These are phyloP conservation scores for Tauraco hartlaubi DNA, from an alignment of 2,797 vertebrate genomes.

Conservation along the genomic window DNA sequence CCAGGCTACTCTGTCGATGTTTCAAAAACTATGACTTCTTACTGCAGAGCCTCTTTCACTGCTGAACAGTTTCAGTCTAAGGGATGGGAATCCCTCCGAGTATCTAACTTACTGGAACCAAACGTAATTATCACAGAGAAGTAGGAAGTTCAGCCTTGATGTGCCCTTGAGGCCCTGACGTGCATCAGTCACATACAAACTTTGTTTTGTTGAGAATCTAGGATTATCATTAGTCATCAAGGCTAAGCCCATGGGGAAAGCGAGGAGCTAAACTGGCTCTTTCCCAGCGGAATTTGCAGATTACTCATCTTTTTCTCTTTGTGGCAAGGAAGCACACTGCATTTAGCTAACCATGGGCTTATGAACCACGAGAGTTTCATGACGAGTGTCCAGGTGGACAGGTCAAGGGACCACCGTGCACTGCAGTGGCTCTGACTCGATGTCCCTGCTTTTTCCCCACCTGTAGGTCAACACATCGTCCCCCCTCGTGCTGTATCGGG, in stretches of 20 bases:
- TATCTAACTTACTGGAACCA: neutral
- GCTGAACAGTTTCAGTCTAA: neutral
- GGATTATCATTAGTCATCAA: conserved; percentile 22
- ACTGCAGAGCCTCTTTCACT: neutral
- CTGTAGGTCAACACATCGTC: neutral
- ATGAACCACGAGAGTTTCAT: neutral
- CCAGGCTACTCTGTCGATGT: neutral
- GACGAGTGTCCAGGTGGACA: neutral
- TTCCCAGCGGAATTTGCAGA: neutral
- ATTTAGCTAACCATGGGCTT: neutral
- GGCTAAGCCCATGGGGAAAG: neutral
- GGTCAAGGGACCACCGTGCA: fast-evolving
- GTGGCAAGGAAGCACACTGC: neutral
- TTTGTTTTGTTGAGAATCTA: neutral
- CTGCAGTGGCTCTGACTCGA: neutral
- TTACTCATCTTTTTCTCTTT: neutral
- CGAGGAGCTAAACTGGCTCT: neutral
- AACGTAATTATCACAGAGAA: neutral
- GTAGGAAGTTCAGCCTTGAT: neutral
- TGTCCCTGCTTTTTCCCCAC: neutral
- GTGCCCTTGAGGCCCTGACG: neutral
- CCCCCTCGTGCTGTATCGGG: fast-evolving
- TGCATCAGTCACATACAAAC: neutral
- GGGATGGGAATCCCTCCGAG: neutral
- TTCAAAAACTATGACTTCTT: neutral